Evolutionary conservation across 2,797 vertebrate genomes (phyloP), one percentile per base, ranked within the genome.

Genomic region (Nasua narica): DNA sequence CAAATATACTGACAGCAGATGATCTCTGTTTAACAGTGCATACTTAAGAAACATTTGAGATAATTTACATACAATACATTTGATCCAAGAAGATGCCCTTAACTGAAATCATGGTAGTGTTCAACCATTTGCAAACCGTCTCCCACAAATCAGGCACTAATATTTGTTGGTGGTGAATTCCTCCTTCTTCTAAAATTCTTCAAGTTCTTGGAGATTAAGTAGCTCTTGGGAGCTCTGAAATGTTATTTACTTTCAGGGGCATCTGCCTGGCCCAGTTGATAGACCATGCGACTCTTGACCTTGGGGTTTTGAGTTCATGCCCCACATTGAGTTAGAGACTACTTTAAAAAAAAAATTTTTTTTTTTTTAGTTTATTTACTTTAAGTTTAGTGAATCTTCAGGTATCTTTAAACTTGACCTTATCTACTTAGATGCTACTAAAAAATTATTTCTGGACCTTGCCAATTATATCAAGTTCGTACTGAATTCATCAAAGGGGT

Each of bases 351-450:
- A 6, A 25, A 27, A 21, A 10, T 48, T 2, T 3, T 25, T 74
- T n/a, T n/a, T 29, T 74, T 74, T 32, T 29, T 18, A 29, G 83
- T 95, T 54, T 77, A 92, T 96, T 98, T 98, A 94, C 89, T 81
- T 94, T 96, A 29, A 23, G 78, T 93, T 93, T 90, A 82, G 19
- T 94, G 27, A 89, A 92, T 95, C 79, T 97, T 94, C 77, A 92
- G 94, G 72, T 37, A 95, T 96, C 89, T 92, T 97, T 93, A 54
- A 95, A 65, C 93, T 87, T 98, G 85, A 90, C 93, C 93, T 98
- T 98, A 97, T 91, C 98, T 86, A 97, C 82, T 96, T 98, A 97
- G 94, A 97, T 95, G 97, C 96, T 93, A 62, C 7, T 18, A 84
- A 96, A 98, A 98, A 95, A 84, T 78, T 96, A 58, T 92, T 98